Percentiles rank a stretch among this genome's conserved stretches.
Evolutionary conservation across 1,140 invertebrate species (phyloP).

Genomic region (Macrostomum lignano): DNA sequence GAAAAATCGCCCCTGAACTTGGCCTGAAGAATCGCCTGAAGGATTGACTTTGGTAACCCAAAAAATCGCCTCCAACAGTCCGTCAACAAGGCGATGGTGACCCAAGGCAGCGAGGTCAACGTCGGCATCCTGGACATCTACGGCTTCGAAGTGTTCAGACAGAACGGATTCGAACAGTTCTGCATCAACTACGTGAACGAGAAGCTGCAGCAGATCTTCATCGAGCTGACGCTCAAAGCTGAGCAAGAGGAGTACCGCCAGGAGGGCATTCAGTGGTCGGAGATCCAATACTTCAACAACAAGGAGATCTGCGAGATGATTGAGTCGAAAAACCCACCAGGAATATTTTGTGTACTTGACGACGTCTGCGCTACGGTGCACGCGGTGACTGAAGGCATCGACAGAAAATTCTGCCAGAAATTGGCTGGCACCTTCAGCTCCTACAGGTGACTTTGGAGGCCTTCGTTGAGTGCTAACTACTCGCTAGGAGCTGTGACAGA

Average conservation of each 20-base stretch:
- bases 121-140: constrained; percentile 39
- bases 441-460: too few relatives aligned
- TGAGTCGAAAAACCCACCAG: constrained; percentile 27
- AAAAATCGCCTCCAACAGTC: too few relatives aligned
- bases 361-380: constrained; percentile 46
- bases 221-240: constrained; percentile 42
- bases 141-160: constrained; percentile 38
- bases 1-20: too few relatives aligned
- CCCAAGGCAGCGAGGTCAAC: constrained; percentile 18
- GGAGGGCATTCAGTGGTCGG: constrained; percentile 42
- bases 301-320: constrained; percentile 43
- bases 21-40: too few relatives aligned
- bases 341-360: constrained; percentile 35
- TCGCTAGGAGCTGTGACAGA: too few relatives aligned
- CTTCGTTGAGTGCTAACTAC: too few relatives aligned
- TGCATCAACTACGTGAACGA: constrained; percentile 79
- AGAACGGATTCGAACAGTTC: constrained; percentile 49
- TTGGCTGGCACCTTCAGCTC: too few relatives aligned
- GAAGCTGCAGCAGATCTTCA: constrained; percentile 49
- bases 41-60: too few relatives aligned
- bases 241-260: constrained; percentile 40
- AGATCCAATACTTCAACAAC: constrained; percentile 49
- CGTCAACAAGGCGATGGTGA: constrained; percentile 39
- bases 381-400: constrained; percentile 38
- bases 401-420: constrained; percentile 34